Percentiles rank a stretch among this genome's conserved stretches.
Evolutionary conservation across 1,140 invertebrate genomes (phyloP).

Genomic region (Ceratina japonica): DNA sequence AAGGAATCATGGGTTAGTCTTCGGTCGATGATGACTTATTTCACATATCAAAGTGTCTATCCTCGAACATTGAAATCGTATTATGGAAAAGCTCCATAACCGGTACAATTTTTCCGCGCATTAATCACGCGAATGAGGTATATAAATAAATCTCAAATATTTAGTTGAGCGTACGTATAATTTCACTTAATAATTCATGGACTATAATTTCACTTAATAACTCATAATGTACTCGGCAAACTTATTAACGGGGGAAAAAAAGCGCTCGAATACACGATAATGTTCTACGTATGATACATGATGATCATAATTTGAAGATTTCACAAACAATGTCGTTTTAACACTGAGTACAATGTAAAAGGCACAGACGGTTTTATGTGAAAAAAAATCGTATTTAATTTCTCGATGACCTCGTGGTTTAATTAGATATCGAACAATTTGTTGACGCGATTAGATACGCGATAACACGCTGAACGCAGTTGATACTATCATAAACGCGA

Average conservation of each 20-base stretch:
- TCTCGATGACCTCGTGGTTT: background rate
- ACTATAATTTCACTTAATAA: too few relatives aligned
- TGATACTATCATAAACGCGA: background rate
- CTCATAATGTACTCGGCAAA: background rate
- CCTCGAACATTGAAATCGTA: too few relatives aligned
- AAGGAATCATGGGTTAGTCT: background rate
- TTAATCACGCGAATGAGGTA: background rate
- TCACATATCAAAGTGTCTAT: too few relatives aligned
- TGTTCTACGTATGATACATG: background rate
- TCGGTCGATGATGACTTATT: too few relatives aligned
- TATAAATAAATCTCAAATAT: conserved; percentile 13
- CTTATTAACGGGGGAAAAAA: background rate
- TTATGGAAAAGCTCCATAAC: background rate
- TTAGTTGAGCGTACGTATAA: background rate
- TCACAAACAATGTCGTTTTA: too few relatives aligned
- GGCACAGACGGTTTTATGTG: too few relatives aligned
- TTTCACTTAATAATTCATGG: background rate
- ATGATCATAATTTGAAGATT: conserved; percentile 4
- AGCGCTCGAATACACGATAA: background rate
- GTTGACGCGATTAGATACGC: background rate
- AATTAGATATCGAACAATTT: too few relatives aligned
- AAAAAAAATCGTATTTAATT: background rate
- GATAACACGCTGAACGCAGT: background rate
- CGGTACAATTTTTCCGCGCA: background rate
- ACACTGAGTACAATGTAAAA: background rate